These are phyloP conservation scores for Trematomus bernacchii DNA, from an alignment of 2,797 vertebrate genomes.

Conservation along the genomic window DNA sequence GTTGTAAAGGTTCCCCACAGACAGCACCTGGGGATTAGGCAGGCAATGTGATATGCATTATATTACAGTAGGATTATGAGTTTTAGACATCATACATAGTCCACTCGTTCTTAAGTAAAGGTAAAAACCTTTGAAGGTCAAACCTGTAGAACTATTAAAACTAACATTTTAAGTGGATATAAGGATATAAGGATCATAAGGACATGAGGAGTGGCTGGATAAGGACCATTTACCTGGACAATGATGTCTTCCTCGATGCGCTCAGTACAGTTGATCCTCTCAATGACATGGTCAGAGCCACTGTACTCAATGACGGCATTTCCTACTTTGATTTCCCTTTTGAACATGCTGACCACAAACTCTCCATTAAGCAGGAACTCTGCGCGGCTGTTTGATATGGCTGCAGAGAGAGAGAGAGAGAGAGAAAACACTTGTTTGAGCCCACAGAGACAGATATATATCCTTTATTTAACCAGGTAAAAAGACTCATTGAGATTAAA, in stretches of 20 bases:
- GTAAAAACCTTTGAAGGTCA: conserved; percentile 1
- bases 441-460: conserved; percentile 1
- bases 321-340: conserved; percentile 97
- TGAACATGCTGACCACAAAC: conserved; percentile 99
- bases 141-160: conserved; percentile 7
- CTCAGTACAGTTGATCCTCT: conserved; percentile 98
- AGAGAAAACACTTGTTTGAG: conserved; percentile 27
- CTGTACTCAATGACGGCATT: conserved; percentile 95
- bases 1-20: conserved; percentile 96
- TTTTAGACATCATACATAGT: not conserved
- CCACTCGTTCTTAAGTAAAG: conserved; percentile 10
- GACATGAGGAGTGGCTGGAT: too few species aligned
- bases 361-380: conserved; percentile 98
- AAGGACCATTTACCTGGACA: conserved; percentile 89
- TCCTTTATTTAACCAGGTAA: too few species aligned
- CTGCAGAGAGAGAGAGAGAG: conserved; percentile 81
- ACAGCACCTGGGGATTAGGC: conserved; percentile 88
- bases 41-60: conserved; percentile 24
- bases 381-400: conserved; percentile 93
- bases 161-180: not conserved
- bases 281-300: conserved; percentile 93
- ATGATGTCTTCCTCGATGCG: conserved; percentile 95
- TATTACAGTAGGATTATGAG: not conserved
- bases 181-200: too few species aligned
- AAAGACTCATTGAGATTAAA: too few species aligned